Evolutionary conservation across 2,888 invertebrate species (phyloP).

Genomic region (Phoenoteleia sp.): DNA sequence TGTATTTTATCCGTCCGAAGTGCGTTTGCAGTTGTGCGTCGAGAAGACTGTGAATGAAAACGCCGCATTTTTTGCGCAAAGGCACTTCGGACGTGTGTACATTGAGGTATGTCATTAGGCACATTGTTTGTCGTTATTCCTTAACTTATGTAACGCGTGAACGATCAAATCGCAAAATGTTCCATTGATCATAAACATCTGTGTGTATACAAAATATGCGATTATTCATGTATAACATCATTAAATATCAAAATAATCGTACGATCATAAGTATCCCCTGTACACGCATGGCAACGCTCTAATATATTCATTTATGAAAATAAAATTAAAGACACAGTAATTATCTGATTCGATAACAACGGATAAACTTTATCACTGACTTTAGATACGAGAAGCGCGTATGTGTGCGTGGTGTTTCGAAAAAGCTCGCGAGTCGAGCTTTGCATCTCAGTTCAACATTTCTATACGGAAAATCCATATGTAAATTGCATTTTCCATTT

Average conservation of each 20-base stretch:
- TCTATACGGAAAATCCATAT: too few species aligned
- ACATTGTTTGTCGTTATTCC: slow-evolving; percentile 74
- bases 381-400: slow-evolving; percentile 42
- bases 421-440: slow-evolving; percentile 15
- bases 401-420: background rate
- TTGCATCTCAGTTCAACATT: too few species aligned
- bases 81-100: slow-evolving; percentile 73
- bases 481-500: too few species aligned
- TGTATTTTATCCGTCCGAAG: slow-evolving; percentile 38
- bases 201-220: slow-evolving; percentile 76
- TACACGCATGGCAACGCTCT: slow-evolving; percentile 75
- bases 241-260: slow-evolving; percentile 81
- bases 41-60: background rate
- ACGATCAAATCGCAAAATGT: slow-evolving; percentile 55
- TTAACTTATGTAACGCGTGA: slow-evolving; percentile 61
- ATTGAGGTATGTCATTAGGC: slow-evolving; percentile 85
- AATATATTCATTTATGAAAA: slow-evolving; percentile 47
- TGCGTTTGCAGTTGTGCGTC: background rate
- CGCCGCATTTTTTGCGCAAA: slow-evolving; percentile 23
- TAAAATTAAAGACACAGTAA: slow-evolving; percentile 19
- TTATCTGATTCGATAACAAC: slow-evolving; percentile 74
- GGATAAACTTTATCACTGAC: slow-evolving; percentile 41
- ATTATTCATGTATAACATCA: slow-evolving; percentile 75
- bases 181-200: slow-evolving; percentile 59
- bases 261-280: slow-evolving; percentile 82